Percentiles rank a stretch among this genome's conserved stretches.
Conservation (phyloP, 1,140 invertebrate genomes). For the Hyposmocoma kahamanoa region DNA sequence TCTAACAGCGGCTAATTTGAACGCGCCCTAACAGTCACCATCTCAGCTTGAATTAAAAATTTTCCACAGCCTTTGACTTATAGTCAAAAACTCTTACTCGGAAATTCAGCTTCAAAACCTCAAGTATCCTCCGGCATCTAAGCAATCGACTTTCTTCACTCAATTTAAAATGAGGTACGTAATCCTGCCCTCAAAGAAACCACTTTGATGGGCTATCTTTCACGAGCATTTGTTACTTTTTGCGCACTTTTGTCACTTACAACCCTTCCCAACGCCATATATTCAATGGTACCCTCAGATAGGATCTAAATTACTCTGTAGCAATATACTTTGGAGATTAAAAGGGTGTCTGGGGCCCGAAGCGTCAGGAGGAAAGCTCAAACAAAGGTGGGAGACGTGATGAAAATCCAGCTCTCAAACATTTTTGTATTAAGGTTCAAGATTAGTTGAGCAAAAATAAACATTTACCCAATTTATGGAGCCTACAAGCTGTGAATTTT, state of each 20-base stretch:
- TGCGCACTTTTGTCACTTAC: conserved; percentile 29
- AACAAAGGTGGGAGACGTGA: not conserved
- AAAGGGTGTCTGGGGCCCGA: conserved; percentile 57
- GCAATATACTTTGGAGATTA: conserved; percentile 62
- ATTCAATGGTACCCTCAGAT: conserved; percentile 48
- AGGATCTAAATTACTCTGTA: conserved; percentile 60
- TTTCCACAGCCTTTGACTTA: too few relatives aligned
- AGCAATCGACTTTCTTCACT: too few relatives aligned
- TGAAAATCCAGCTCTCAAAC: not conserved
- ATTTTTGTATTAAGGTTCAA: too few relatives aligned
- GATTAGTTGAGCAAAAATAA: too few relatives aligned
- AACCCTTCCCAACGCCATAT: conserved; percentile 32
- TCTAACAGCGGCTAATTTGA: too few relatives aligned
- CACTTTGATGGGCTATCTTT: not conserved
- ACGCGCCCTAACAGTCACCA: too few relatives aligned
- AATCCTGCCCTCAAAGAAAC: not conserved
- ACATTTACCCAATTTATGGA: too few relatives aligned
- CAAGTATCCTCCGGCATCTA: too few relatives aligned
- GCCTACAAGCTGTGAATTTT: too few relatives aligned
- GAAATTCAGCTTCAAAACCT: too few relatives aligned
- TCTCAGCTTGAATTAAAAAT: too few relatives aligned
- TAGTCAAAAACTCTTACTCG: too few relatives aligned
- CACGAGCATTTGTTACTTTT: conserved; percentile 19
- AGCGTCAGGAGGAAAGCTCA: conserved; percentile 15
- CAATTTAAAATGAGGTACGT: conserved; percentile 9